Conservation (phyloP, 1,140 invertebrate genomes). For the Drosophila truncata region DNA sequence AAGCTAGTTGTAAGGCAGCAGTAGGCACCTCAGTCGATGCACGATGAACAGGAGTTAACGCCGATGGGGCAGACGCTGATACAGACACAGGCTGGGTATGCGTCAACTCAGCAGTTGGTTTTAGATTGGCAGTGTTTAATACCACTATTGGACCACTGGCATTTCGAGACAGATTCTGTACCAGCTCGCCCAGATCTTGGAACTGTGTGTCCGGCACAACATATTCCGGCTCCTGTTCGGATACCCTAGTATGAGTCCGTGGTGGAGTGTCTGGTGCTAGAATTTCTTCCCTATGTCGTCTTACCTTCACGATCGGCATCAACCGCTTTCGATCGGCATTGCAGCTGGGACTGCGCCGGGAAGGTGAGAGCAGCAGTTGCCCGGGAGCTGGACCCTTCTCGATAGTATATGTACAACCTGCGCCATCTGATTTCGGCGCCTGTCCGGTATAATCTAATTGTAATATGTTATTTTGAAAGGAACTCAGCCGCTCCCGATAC, state of each 20-base stretch:
- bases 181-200: conserved; percentile 21
- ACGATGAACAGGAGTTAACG: not conserved
- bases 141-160: conserved; percentile 24
- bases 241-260: not conserved
- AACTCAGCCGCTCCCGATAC: not conserved
- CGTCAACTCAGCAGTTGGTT: not conserved
- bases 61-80: not conserved
- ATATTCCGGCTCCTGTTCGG: conserved; percentile 27
- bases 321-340: not conserved
- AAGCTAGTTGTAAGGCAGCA: not conserved
- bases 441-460: not conserved
- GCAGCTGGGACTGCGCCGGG: not conserved
- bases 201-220: conserved; percentile 67
- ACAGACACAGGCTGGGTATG: not conserved
- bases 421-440: not conserved
- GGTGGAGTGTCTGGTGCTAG: conserved; percentile 28
- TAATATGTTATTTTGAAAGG: conserved; percentile 15
- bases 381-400: conserved; percentile 39
- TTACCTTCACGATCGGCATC: conserved; percentile 26
- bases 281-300: not conserved
- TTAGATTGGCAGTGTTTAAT: conserved; percentile 9
- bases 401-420: conserved; percentile 44
- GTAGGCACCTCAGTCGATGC: not conserved
- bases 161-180: conserved; percentile 42
- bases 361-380: conserved; percentile 36